phyloP scores from a whole-genome alignment of 2,113 vertebrate genomes.

The Chaetorhynchus papuensis region DNA sequence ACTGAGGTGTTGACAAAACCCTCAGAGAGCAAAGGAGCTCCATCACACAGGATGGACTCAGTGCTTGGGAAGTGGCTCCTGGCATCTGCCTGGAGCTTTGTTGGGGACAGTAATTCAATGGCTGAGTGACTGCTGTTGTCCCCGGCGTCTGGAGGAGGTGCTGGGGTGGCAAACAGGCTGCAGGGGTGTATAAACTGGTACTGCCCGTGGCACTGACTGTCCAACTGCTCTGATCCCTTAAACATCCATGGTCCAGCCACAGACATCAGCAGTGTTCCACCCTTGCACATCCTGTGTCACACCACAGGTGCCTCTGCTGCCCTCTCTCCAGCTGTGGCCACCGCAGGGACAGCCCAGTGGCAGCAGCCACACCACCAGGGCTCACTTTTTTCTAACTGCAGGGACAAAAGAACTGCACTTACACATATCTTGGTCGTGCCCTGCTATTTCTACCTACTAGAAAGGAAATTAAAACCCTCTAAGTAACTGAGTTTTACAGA shows the following conservation, averaged over 20 bases:
- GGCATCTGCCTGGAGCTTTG: background rate
- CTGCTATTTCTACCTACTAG: background rate
- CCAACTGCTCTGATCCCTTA: background rate
- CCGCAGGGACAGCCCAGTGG: background rate
- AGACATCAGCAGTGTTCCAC: accelerated
- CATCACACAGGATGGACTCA: background rate
- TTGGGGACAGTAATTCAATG: background rate
- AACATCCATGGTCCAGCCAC: background rate
- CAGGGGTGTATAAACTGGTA: background rate
- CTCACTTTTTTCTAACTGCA: background rate
- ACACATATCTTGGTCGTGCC: background rate
- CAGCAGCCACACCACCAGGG: background rate
- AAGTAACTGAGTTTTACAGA: background rate
- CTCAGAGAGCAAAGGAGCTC: background rate
- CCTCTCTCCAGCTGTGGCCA: background rate
- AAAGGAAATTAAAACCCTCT: background rate
- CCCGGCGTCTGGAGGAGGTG: background rate
- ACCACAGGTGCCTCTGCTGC: background rate
- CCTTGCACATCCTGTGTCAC: background rate
- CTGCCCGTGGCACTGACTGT: background rate
- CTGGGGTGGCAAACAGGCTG: background rate
- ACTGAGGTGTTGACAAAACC: constrained; percentile 27
- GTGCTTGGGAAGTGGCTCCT: background rate
- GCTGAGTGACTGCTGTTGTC: background rate
- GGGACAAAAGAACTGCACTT: background rate